Percentiles rank a stretch among this genome's conserved stretches.
Conservation (phyloP, 37 sponge, comb jelly and placozoan genomes). For the Tethya wilhelma region DNA sequence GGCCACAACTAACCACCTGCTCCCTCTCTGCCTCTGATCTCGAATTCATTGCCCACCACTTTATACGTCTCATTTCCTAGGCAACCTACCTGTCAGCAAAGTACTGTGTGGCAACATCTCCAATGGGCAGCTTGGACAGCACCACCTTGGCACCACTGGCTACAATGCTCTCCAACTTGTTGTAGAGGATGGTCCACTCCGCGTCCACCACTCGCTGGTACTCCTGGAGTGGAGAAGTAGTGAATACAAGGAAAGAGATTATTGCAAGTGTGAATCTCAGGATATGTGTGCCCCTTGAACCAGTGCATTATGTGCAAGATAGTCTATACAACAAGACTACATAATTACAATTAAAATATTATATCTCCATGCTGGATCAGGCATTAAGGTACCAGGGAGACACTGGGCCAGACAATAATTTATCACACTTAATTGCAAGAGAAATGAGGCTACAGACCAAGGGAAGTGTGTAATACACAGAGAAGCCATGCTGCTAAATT, state of each 20-base stretch:
- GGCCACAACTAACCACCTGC: too few species aligned
- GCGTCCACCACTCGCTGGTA: slow-evolving; percentile 98
- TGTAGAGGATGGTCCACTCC: slow-evolving; percentile 97
- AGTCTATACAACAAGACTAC: background rate
- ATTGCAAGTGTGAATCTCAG: background rate
- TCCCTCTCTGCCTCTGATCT: too few species aligned
- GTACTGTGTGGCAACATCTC: slow-evolving; percentile 99
- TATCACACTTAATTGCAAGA: too few species aligned
- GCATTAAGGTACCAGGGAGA: too few species aligned
- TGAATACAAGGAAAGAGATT: background rate
- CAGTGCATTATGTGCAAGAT: background rate
- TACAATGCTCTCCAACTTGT: slow-evolving; percentile 94
- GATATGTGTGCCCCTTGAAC: background rate
- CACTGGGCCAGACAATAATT: too few species aligned
- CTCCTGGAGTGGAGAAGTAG: slow-evolving; percentile 64
- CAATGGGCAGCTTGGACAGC: slow-evolving; percentile 98
- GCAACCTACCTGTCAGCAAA: slow-evolving; percentile 96
- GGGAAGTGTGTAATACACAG: too few species aligned
- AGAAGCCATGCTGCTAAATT: too few species aligned
- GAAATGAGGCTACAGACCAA: too few species aligned
- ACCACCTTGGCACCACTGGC: slow-evolving; percentile 97
- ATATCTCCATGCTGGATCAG: too few species aligned
- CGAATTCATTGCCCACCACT: background rate
- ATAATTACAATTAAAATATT: background rate
- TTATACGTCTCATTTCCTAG: background rate